Conservation (phyloP, 2,113 vertebrate genomes). For the Cettia cetti region DNA sequence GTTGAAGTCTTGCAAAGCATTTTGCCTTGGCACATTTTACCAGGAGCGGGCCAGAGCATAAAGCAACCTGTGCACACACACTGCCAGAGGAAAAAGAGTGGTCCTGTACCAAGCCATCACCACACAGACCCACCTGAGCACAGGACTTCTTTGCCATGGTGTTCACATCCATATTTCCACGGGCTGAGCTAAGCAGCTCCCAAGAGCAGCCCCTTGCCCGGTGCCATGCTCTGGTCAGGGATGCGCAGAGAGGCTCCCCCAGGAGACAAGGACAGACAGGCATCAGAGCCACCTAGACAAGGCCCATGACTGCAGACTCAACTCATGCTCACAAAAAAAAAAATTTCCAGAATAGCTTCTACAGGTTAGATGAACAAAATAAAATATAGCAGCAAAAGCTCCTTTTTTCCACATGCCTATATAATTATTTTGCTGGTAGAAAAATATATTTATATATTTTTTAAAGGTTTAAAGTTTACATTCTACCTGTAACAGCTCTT, state of each 20-base stretch:
- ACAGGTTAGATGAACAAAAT: not conserved
- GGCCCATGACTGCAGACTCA: not conserved
- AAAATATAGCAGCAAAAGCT: not conserved
- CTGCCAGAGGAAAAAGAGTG: not conserved
- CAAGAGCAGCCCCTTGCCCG: rapidly evolving
- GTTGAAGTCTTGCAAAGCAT: not conserved
- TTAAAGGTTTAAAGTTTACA: not conserved
- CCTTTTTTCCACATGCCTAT: not conserved
- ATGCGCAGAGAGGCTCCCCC: not conserved
- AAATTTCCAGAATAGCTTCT: not conserved
- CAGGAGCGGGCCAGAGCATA: rapidly evolving
- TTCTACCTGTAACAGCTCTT: not conserved
- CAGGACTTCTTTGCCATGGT: not conserved
- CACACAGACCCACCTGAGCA: rapidly evolving
- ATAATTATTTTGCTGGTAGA: not conserved
- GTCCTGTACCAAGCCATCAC: not conserved
- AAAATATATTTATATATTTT: not conserved
- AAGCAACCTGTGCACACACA: not conserved
- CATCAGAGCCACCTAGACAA: not conserved
- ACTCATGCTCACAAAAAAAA: not conserved
- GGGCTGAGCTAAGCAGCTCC: not conserved
- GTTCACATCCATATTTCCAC: not conserved
- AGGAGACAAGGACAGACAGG: not conserved
- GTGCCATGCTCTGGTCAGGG: not conserved
- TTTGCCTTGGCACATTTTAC: not conserved